These are phyloP conservation scores for Drosophila birchii DNA, from an alignment of 2,888 invertebrate species.

Conservation along the genomic window DNA sequence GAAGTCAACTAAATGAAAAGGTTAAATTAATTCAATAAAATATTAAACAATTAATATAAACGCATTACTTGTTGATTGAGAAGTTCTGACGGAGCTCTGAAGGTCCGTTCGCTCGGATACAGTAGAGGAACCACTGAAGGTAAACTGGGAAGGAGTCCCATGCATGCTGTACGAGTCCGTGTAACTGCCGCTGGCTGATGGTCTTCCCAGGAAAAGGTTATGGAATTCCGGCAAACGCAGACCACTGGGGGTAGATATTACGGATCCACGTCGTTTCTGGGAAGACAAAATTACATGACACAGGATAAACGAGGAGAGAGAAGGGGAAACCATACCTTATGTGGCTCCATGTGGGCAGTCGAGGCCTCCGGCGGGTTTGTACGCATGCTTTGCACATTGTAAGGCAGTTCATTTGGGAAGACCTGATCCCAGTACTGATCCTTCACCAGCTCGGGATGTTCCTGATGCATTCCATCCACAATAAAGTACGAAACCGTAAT, in stretches of 20 bases:
- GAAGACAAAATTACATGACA: background rate
- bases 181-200: conserved; percentile 14
- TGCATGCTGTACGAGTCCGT: conserved; percentile 11
- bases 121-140: background rate
- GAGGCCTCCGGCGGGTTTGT: conserved; percentile 93
- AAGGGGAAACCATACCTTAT: background rate
- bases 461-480: conserved; percentile 97
- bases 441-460: conserved; percentile 92
- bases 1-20: conserved; percentile 53
- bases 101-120: background rate
- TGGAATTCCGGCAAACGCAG: background rate
- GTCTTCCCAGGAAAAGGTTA: conserved; percentile 1
- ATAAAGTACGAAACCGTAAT: conserved; percentile 94
- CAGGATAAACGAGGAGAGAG: background rate
- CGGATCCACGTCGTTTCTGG: background rate
- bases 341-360: conserved; percentile 89
- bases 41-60: background rate
- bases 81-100: background rate
- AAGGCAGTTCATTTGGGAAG: conserved; percentile 92
- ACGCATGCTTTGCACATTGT: conserved; percentile 90
- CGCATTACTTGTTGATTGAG: conserved; percentile 42
- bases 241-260: background rate
- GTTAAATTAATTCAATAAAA: background rate
- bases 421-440: conserved; percentile 97
- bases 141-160: conserved; percentile 9